These are phyloP conservation scores for Sus cebifrons DNA, from an alignment of 2,797 vertebrate genomes.

Conservation along the genomic window DNA sequence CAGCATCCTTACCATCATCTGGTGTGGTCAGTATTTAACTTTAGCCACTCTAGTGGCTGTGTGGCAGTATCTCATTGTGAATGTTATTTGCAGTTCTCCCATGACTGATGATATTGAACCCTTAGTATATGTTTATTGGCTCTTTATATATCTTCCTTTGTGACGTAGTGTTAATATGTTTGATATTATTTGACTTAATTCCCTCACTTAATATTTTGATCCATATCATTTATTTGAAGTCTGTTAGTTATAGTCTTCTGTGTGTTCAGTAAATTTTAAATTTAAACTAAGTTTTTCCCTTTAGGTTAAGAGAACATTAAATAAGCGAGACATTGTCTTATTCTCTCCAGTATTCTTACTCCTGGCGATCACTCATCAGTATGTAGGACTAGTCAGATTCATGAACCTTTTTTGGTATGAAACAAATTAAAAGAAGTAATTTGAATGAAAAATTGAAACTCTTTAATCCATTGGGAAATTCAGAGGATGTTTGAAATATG, in stretches of 20 bases:
- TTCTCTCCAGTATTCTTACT: not conserved
- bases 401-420: slow-evolving; percentile 8
- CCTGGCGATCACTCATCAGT: not conserved
- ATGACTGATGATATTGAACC: slow-evolving; percentile 15
- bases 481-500: slow-evolving; percentile 33
- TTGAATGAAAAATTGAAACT: slow-evolving; percentile 54
- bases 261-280: not conserved
- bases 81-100: not conserved
- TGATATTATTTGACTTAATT: not conserved
- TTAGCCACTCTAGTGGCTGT: not conserved
- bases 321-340: not conserved
- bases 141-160: slow-evolving; percentile 16
- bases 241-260: not conserved
- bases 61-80: not conserved
- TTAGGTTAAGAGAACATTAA: not conserved
- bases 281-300: slow-evolving; percentile 28
- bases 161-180: slow-evolving; percentile 17
- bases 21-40: not conserved
- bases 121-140: not conserved
- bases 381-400: not conserved
- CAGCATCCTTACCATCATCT: not conserved
- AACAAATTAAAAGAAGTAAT: slow-evolving; percentile 55
- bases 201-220: slow-evolving; percentile 32
- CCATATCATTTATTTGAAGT: slow-evolving; percentile 13
- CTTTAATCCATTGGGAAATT: slow-evolving; percentile 11